A percentile compares a stretch with the other conserved stretches of the same genome.
These are phyloP conservation scores for Aricia agestis DNA, from an alignment of 1,140 invertebrate genomes.

Conservation along the genomic window DNA sequence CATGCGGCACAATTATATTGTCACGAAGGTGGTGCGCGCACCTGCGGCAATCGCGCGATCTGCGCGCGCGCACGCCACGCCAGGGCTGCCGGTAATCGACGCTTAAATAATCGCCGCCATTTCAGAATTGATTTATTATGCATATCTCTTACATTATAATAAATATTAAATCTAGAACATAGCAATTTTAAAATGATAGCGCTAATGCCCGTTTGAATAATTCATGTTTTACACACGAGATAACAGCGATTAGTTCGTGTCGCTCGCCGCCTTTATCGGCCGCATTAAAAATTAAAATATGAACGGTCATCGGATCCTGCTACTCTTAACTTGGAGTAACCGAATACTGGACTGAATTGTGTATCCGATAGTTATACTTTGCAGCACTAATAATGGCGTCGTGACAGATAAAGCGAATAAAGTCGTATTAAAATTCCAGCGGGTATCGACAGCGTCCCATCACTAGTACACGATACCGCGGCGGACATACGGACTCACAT, in stretches of 20 bases:
- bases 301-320: not conserved
- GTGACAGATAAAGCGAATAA: not conserved
- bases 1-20: conserved; percentile 72
- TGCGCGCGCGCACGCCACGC: conserved; percentile 49
- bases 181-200: not conserved
- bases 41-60: conserved; percentile 60
- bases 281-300: not conserved
- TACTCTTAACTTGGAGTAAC: not conserved
- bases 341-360: not conserved
- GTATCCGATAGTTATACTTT: not conserved
- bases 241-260: not conserved
- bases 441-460: conserved; percentile 30
- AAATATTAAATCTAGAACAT: conserved; percentile 4
- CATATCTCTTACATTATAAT: not conserved
- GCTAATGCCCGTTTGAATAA: not conserved
- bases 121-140: conserved; percentile 27
- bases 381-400: not conserved
- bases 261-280: not conserved
- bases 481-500: conserved; percentile 51
- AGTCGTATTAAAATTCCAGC: conserved; percentile 10
- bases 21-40: conserved; percentile 60
- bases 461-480: conserved; percentile 47
- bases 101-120: conserved; percentile 24
- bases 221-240: not conserved
- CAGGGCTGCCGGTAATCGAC: conserved; percentile 39